Evolutionary conservation across 2,797 vertebrate genomes (phyloP).

Genomic region (Parauchenoglanis punctatus): DNA sequence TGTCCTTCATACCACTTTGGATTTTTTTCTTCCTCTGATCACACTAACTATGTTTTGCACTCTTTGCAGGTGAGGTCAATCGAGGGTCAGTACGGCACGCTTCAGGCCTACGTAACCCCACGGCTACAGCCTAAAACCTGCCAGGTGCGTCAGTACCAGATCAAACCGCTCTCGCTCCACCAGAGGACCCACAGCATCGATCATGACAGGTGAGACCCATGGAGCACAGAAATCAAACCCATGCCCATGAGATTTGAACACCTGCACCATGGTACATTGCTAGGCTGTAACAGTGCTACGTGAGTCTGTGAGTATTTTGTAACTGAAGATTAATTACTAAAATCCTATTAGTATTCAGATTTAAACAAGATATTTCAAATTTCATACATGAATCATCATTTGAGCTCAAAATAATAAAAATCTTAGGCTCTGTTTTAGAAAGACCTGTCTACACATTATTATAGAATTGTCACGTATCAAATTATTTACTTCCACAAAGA

Average conservation of each 20-base stretch:
- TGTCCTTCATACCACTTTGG: not conserved
- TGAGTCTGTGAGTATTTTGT: not conserved
- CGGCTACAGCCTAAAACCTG: constrained; percentile 98
- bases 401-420: too few species aligned
- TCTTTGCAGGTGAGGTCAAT: constrained; percentile 88
- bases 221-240: not conserved
- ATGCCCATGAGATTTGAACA: not conserved
- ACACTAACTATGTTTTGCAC: not conserved
- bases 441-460: too few species aligned
- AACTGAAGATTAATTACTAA: not conserved
- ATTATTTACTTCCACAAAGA: too few species aligned
- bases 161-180: constrained; percentile 96
- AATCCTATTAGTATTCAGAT: too few species aligned
- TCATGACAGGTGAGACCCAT: constrained; percentile 80
- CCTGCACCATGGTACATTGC: not conserved
- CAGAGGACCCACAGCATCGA: constrained; percentile 90
- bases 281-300: not conserved
- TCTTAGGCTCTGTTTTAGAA: too few species aligned
- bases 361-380: too few species aligned
- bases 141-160: constrained; percentile 91
- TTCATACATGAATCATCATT: too few species aligned
- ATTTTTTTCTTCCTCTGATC: not conserved
- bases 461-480: not conserved
- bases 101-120: constrained; percentile 93
- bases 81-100: constrained; percentile 95